A percentile compares a stretch with the other conserved stretches of the same genome.
phyloP scores from a whole-genome alignment of 1,140 invertebrate species.

The Zaprionus nigranus region DNA sequence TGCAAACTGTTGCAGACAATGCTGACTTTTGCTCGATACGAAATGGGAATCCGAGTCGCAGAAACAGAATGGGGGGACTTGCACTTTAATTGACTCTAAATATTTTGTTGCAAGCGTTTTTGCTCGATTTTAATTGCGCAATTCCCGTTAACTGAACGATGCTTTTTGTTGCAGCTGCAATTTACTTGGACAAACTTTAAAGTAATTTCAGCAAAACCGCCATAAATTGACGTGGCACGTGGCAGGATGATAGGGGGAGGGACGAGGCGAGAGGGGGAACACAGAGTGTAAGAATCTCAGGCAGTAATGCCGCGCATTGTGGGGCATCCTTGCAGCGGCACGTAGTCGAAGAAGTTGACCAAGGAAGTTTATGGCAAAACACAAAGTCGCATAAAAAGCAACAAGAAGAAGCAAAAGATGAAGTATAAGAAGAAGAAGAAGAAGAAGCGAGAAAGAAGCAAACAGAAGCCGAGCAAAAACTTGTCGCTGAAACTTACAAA shows the following conservation, averaged over 20 bases:
- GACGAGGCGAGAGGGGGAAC: neutral
- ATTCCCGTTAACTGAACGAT: conserved; percentile 53
- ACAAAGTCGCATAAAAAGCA: conserved; percentile 71
- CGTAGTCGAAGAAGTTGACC: conserved; percentile 59
- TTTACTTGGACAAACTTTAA: conserved; percentile 64
- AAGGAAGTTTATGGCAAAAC: conserved; percentile 58
- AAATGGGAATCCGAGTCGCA: neutral
- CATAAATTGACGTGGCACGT: conserved; percentile 56
- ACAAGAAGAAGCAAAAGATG: conserved; percentile 11
- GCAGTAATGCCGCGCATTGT: neutral
- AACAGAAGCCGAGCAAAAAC: no score
- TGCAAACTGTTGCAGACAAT: conserved; percentile 24
- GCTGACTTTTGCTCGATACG: neutral
- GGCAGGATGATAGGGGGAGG: conserved; percentile 5
- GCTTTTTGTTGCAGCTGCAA: conserved; percentile 54
- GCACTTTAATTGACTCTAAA: conserved; percentile 75
- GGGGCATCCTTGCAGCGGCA: conserved; percentile 31
- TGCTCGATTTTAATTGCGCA: conserved; percentile 64
- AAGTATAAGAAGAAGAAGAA: neutral
- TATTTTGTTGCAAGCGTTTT: conserved; percentile 67
- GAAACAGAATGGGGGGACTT: neutral
- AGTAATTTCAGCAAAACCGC: conserved; percentile 65
- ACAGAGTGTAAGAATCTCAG: neutral
- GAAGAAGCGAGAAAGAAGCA: no score
- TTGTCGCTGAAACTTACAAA: conserved; percentile 58